Base-by-base conservation (phyloP, 1,140 invertebrate species). In the Leguminivora glycinivorella region DNA sequence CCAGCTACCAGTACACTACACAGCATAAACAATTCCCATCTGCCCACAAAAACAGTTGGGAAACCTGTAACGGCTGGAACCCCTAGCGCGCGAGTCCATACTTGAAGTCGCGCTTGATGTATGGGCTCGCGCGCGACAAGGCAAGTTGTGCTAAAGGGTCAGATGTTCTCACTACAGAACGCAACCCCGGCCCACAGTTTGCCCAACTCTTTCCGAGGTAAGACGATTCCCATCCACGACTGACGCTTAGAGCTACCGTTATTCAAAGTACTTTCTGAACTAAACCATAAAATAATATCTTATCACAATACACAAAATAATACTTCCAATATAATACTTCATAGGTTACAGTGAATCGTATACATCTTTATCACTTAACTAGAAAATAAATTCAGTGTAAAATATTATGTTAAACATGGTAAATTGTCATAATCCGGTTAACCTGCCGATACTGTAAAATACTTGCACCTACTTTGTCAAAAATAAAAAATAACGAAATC, bases 231-330 rank as follows among this genome's bases (percentile, higher is more conserved):
- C 74, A 75, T 75, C 77, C 78, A 80, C 80, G 76, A 78, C 82
- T 74, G 75, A 78, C 82, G 79, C 81, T 84, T 80, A 81, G 75
- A 83, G 83, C 86, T 90, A 90, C 82, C 84, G 75, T 81, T 86
- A 84, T 75, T 80, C 87, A 79, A 84, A 84, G 86, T 89, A 89
- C 84, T 83, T 88, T 88, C 84, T 56, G 68, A 77, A 78, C 80
- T 88, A 85, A 89, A 84, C 84, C 81, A 82, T 79, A 75, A 84
- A 85, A 89, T 84, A 88, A 88, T 77, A 90, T 87, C 86, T 89
- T 89, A 90, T 90, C 85, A 91, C 87, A 89, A 85, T 86, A 87
- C 74, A 82, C 74, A 86, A 88, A 90, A 88, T 89, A 90, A 90
- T 90, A 90, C 87, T 89, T 89, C 78, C 77, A 82, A 78, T 85